Evolutionary conservation across 1,140 invertebrate genomes (phyloP).

Genomic region (Prorops nasuta): DNA sequence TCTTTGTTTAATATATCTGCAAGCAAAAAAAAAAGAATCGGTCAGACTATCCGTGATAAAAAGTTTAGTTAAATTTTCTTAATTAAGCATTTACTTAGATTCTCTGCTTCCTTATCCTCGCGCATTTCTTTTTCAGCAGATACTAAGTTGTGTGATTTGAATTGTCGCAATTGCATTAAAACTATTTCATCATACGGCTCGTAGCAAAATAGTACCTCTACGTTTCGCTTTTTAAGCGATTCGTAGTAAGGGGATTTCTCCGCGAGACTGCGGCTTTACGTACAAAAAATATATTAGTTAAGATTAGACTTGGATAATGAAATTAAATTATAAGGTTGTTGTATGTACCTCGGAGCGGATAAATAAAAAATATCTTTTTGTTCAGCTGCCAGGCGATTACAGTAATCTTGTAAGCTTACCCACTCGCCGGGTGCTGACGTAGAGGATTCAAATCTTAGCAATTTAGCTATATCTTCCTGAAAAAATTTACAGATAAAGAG

Average conservation of each 20-base stretch:
- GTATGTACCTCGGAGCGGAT: slow-evolving; percentile 80
- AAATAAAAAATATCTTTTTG: slow-evolving; percentile 92
- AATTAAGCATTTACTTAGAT: slow-evolving; percentile 39
- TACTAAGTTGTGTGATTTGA: slow-evolving; percentile 74
- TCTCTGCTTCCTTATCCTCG: slow-evolving; percentile 64
- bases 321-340: not conserved
- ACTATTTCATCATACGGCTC: slow-evolving; percentile 96
- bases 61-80: slow-evolving; percentile 31
- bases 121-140: slow-evolving; percentile 95
- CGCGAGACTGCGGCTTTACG: slow-evolving; percentile 77
- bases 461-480: slow-evolving; percentile 87
- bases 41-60: not conserved
- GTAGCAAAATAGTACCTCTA: slow-evolving; percentile 94
- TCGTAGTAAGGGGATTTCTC: slow-evolving; percentile 94
- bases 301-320: too few relatives aligned
- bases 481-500: slow-evolving; percentile 35
- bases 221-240: slow-evolving; percentile 80
- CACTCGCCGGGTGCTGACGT: slow-evolving; percentile 68
- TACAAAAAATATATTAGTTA: slow-evolving; percentile 3
- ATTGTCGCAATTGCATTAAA: slow-evolving; percentile 84
- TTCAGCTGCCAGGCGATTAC: slow-evolving; percentile 68
- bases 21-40: slow-evolving; percentile 49
- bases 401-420: slow-evolving; percentile 84
- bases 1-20: slow-evolving; percentile 67
- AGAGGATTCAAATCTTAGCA: slow-evolving; percentile 92